These are phyloP conservation scores for Poeciliopsis infans DNA, from an alignment of 2,797 vertebrate genomes.

Conservation along the genomic window DNA sequence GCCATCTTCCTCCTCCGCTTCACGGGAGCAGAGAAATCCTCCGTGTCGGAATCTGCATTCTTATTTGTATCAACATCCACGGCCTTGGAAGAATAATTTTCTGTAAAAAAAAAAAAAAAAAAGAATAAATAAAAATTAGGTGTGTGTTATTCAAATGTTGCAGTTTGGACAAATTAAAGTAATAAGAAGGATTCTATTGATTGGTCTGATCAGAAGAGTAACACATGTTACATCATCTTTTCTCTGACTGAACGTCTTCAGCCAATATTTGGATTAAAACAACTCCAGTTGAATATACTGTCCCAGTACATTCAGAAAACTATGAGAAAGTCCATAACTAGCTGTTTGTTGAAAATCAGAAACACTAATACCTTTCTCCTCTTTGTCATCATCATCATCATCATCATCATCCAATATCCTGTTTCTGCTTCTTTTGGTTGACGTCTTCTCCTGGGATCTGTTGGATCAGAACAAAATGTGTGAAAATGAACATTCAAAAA, in stretches of 20 bases:
- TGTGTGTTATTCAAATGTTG: not conserved
- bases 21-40: conserved; percentile 65
- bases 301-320: not conserved
- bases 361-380: conserved; percentile 52
- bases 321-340: not conserved
- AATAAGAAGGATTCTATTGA: not conserved
- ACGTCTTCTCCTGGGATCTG: conserved; percentile 67
- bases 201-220: not conserved
- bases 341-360: not conserved
- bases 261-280: not conserved
- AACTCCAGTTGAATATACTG: not conserved
- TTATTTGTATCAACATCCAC: conserved; percentile 35
- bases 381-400: conserved; percentile 57
- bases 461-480: conserved; percentile 17
- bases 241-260: not conserved
- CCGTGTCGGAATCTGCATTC: conserved; percentile 48
- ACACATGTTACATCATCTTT: not conserved
- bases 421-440: conserved; percentile 77
- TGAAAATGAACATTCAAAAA: conserved; percentile 5
- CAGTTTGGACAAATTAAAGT: conserved; percentile 3
- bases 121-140: not conserved
- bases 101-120: conserved; percentile 50
- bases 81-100: conserved; percentile 23
- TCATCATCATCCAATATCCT: conserved; percentile 78
- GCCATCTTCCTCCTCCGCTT: conserved; percentile 75